Conservation (phyloP, 2,797 vertebrate species). For the Tinamus major region DNA sequence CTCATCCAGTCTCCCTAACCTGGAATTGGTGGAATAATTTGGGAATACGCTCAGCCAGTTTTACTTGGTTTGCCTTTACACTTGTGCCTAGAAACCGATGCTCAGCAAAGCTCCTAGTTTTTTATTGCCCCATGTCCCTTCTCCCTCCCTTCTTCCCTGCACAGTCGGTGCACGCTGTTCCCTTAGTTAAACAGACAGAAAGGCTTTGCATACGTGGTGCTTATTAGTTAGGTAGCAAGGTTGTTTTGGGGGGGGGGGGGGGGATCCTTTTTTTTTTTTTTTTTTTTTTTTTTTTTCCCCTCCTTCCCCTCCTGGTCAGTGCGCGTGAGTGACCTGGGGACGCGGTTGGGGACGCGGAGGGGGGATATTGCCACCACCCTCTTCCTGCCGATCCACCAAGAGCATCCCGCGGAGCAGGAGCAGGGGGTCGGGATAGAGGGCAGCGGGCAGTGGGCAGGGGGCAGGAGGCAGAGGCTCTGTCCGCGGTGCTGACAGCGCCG, state of each 20-base stretch:
- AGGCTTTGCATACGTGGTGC: neutral
- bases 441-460: neutral
- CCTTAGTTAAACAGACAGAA: neutral
- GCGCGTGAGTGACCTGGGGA: neutral
- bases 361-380: neutral
- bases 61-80: neutral
- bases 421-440: neutral
- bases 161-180: neutral
- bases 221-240: neutral
- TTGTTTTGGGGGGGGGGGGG: neutral
- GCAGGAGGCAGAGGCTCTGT: neutral
- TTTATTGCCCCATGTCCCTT: neutral
- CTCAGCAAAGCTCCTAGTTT: neutral
- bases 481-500: conserved; percentile 62
- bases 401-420: neutral
- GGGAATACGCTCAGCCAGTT: neutral
- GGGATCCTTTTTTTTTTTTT: rapidly evolving
- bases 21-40: conserved; percentile 1
- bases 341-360: neutral
- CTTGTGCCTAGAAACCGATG: neutral
- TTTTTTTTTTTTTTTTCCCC: neutral
- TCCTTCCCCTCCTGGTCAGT: neutral
- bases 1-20: neutral
- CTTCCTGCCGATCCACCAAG: neutral
- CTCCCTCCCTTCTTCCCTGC: neutral